Percentiles rank a stretch among this genome's conserved stretches.
phyloP scores from a whole-genome alignment of 2,797 vertebrate species.

The Labroides dimidiatus region DNA sequence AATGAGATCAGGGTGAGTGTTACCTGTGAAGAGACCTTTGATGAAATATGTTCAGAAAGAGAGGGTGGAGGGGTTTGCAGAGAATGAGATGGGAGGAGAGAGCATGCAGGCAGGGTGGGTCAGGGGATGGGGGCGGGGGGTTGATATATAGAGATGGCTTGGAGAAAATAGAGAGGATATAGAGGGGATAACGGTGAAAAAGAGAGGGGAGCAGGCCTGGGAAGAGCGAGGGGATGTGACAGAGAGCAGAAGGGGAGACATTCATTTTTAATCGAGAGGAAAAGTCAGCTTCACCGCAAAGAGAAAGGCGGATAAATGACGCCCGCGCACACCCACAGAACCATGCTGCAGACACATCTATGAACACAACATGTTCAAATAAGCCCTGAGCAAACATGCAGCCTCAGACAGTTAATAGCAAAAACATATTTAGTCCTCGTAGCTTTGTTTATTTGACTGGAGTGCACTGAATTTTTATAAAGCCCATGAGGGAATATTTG shows the following conservation, averaged over 20 bases:
- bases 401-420: conserved; percentile 28
- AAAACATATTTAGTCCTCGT: conserved; percentile 32
- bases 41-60: conserved; percentile 77
- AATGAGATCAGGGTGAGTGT: conserved; percentile 77
- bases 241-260: conserved; percentile 61
- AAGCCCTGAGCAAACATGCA: conserved; percentile 5
- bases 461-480: conserved; percentile 33
- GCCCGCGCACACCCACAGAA: conserved; percentile 27
- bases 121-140: conserved; percentile 3
- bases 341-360: conserved; percentile 21
- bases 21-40: conserved; percentile 78
- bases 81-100: conserved; percentile 60
- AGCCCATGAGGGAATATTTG: conserved; percentile 61
- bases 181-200: conserved; percentile 37
- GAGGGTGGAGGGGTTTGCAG: conserved; percentile 9
- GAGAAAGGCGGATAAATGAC: conserved; percentile 56
- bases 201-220: conserved; percentile 35
- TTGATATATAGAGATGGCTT: conserved; percentile 62
- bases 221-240: conserved; percentile 46
- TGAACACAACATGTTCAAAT: conserved; percentile 8
- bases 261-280: conserved; percentile 74
- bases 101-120: conserved; percentile 20
- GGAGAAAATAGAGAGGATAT: conserved; percentile 61
- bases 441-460: conserved; percentile 37
- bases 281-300: conserved; percentile 44